These are phyloP conservation scores for Helobdella robusta DNA, from an alignment of 2,888 invertebrate species.

Conservation along the genomic window DNA sequence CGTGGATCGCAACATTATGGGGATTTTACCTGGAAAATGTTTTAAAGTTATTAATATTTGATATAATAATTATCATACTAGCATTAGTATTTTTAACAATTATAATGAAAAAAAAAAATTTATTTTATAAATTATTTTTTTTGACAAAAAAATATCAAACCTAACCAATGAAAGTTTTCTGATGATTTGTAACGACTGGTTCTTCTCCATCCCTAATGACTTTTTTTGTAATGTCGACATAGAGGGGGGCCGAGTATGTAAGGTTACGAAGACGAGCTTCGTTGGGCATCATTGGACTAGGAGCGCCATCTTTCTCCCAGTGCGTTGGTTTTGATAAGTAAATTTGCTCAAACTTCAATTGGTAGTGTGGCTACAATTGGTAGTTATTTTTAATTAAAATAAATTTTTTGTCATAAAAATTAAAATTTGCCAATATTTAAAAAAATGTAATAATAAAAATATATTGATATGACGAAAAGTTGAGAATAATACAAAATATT, in stretches of 20 bases:
- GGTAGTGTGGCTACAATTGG: conserved; percentile 65
- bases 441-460: background rate
- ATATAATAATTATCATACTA: too few relatives aligned
- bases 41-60: too few relatives aligned
- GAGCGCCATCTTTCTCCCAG: conserved; percentile 99
- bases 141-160: too few relatives aligned
- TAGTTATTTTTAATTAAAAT: too few relatives aligned
- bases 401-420: background rate
- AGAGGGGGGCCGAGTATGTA: conserved; percentile 94
- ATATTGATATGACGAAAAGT: too few relatives aligned
- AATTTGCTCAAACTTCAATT: conserved; percentile 95
- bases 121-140: too few relatives aligned
- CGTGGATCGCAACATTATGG: conserved; percentile 95
- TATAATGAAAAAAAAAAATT: too few relatives aligned
- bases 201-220: conserved; percentile 77
- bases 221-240: conserved; percentile 96
- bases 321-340: conserved; percentile 98
- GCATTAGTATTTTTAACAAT: too few relatives aligned
- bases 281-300: conserved; percentile 97
- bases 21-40: conserved; percentile 82
- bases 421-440: too few relatives aligned
- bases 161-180: too few relatives aligned
- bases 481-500: background rate
- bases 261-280: conserved; percentile 92
- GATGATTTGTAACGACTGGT: conserved; percentile 65